Evolutionary conservation across 2,888 invertebrate species (phyloP), one percentile per base, ranked within the genome.

Genomic region (Cataglyphis livida): DNA sequence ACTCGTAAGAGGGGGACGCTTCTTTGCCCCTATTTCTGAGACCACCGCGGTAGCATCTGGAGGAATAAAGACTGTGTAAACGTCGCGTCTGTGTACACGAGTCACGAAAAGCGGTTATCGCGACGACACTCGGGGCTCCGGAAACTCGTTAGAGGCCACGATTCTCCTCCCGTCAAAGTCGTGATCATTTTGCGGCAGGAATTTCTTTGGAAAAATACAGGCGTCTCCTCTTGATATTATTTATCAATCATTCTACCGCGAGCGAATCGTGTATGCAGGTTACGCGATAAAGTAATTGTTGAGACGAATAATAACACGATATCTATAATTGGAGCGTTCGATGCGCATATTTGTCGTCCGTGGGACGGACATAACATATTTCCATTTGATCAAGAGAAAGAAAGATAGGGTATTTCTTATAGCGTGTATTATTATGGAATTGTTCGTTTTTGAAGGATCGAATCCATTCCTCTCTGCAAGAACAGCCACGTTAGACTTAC

Each of bases 21-120:
- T 9, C 68, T 54, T n/a, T 54, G 70, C 59, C 51, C 41, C 66
- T 51, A 70, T 83, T 85, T 73, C 76, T 65, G 65, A 62, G 81
- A 54, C 61, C 41, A 65, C 61, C 35, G 75, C 75, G 35, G 65
- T 70, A 68, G 73, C 89, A 89, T 89, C 87, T 88, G 89, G 85
- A 84, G 9, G 81, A 81, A 88, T 85, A 87, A 89, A 89, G 79
- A 54, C 75, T 79, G 79, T 82, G 88, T 84, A 89, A 89, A 87
- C 87, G 61, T 84, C 65, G 68, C 59, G 59, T 25, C 48, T 78
- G 81, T 88, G 79, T 85, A 81, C 74, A 88, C 75, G 81, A 66
- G 44, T 21, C 64, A 57, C 82, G 85, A 81, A 88, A 87, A 84
- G 81, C 81, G 81, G 87, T 85, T 88, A 81, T 78, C 62, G 41